These are phyloP conservation scores for Melanotaenia duboulayi DNA, from an alignment of 2,113 vertebrate genomes.

Conservation along the genomic window DNA sequence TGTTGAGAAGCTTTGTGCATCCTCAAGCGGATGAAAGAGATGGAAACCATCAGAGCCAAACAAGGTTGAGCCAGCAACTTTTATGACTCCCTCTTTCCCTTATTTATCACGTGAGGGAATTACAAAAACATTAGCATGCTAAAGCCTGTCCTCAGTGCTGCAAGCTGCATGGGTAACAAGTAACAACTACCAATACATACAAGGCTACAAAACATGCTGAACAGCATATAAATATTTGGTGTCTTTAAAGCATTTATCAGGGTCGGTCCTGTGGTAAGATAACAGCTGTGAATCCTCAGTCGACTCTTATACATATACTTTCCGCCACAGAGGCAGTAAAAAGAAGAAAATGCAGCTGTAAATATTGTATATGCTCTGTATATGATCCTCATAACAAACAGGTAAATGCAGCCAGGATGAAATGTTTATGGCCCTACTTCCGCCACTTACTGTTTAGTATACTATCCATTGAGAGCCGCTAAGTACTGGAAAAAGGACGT, in stretches of 20 bases:
- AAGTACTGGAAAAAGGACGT: constrained; percentile 74
- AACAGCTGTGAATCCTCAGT: constrained; percentile 26
- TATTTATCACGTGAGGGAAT: constrained; percentile 25
- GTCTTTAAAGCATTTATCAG: constrained; percentile 10
- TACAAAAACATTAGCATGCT: constrained; percentile 14
- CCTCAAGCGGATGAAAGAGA: constrained; percentile 55
- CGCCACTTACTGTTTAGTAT: constrained; percentile 70
- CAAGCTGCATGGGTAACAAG: constrained; percentile 1
- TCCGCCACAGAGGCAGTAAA: constrained; percentile 14
- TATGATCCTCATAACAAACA: constrained; percentile 67
- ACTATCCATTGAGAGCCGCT: constrained; percentile 44
- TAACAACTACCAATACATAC: background rate
- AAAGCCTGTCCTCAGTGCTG: constrained; percentile 18
- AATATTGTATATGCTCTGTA: constrained; percentile 35
- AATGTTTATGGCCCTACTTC: constrained; percentile 77
- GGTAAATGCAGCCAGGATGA: constrained; percentile 70
- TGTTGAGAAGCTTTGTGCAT: constrained; percentile 56
- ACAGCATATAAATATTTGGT: constrained; percentile 45
- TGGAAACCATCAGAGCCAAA: constrained; percentile 52
- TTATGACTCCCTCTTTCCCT: constrained; percentile 33
- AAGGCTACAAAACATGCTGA: constrained; percentile 1
- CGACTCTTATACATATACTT: background rate
- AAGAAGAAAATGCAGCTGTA: constrained; percentile 33
- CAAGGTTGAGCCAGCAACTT: constrained; percentile 14
- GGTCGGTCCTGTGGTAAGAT: constrained; percentile 11